A percentile compares a stretch with the other conserved stretches of the same genome.
Evolutionary conservation across 2,888 invertebrate species (phyloP).

Genomic region (Gnatocerus cornutus): DNA sequence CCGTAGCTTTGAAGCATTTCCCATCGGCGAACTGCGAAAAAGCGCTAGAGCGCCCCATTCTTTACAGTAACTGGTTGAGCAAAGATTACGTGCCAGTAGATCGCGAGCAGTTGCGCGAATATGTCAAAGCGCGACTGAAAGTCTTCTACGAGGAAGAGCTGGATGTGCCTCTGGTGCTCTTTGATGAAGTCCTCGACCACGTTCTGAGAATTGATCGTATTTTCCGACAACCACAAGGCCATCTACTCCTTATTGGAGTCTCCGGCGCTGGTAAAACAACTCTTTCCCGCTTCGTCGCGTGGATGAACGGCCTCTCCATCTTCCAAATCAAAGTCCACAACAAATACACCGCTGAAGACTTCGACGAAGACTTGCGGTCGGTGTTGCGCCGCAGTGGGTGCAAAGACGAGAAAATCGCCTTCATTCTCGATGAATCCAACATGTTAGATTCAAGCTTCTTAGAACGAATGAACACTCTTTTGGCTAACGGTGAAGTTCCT

Average conservation of each 20-base stretch:
- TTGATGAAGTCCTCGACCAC: conserved; percentile 99
- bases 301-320: conserved; percentile 99
- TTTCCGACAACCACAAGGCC: conserved; percentile 99
- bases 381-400: conserved; percentile 90
- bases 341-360: conserved; percentile 98
- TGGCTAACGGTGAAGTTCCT: conserved; percentile 99
- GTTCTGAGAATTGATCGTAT: conserved; percentile 98
- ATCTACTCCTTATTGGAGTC: conserved; percentile 97
- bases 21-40: conserved; percentile 79
- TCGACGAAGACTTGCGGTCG: conserved; percentile 97
- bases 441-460: conserved; percentile 98
- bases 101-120: conserved; percentile 94
- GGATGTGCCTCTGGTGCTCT: conserved; percentile 97
- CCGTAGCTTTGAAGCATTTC: conserved; percentile 95
- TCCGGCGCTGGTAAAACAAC: conserved; percentile 99
- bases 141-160: conserved; percentile 99
- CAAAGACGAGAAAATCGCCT: conserved; percentile 98
- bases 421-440: conserved; percentile 99
- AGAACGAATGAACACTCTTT: conserved; percentile 98
- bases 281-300: conserved; percentile 98
- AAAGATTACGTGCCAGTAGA: conserved; percentile 98
- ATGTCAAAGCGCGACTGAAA: conserved; percentile 97
- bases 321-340: conserved; percentile 99
- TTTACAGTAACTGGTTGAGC: conserved; percentile 99
- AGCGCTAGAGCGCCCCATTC: conserved; percentile 93